Evolutionary conservation across 2,797 vertebrate species (phyloP).

Genomic region (Platyrinchus mystaceus): DNA sequence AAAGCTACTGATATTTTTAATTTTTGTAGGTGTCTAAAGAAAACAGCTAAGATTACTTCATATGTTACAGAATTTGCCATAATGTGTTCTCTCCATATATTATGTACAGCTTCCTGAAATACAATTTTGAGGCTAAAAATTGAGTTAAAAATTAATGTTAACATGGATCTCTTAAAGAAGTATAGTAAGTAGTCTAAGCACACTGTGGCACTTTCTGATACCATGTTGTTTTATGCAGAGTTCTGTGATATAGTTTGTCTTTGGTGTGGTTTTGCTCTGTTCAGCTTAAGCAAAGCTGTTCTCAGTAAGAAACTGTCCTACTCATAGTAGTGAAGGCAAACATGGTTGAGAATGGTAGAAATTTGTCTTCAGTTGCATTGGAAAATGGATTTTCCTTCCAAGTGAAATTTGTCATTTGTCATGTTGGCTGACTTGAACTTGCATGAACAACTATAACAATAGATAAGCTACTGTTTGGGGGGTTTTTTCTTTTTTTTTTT

Average conservation of each 20-base stretch:
- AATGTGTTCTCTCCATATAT: not conserved
- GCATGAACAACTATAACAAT: not conserved
- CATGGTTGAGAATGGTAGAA: not conserved
- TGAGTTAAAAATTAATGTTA: not conserved
- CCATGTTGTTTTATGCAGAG: not conserved
- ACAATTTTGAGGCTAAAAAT: not conserved
- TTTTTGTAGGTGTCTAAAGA: not conserved
- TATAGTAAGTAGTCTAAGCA: not conserved
- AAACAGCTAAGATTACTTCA: not conserved
- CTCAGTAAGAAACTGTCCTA: not conserved
- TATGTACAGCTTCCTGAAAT: not conserved
- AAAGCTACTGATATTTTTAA: not conserved
- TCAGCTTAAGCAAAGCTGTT: not conserved
- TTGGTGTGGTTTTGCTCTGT: not conserved
- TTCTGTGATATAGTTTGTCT: not conserved
- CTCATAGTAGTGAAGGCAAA: not conserved
- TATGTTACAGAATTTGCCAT: not conserved
- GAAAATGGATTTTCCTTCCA: not conserved
- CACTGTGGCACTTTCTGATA: not conserved
- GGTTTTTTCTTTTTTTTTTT: not conserved
- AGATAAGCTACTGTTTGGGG: not conserved
- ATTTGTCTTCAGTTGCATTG: not conserved
- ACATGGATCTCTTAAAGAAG: not conserved
- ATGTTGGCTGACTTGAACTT: not conserved
- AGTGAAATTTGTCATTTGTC: not conserved